Conservation (phyloP, 2,797 vertebrate genomes). For the Hapalemur alaotrensis region DNA sequence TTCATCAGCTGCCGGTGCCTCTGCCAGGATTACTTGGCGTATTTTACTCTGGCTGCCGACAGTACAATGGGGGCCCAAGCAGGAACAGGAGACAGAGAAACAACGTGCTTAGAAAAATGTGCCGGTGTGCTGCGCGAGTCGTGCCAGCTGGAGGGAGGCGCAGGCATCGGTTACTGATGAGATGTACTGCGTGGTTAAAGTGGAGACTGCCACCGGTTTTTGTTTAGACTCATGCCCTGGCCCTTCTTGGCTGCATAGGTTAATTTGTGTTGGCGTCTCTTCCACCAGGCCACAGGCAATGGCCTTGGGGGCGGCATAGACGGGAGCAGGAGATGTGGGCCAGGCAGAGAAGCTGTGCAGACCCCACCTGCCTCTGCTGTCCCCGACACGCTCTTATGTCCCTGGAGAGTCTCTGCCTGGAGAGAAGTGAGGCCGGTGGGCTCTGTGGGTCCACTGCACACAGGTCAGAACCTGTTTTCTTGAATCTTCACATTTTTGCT, state of each 20-base stretch:
- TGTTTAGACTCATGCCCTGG: conserved; percentile 57
- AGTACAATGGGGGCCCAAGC: conserved; percentile 68
- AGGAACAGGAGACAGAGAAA: conserved; percentile 71
- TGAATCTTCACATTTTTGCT: neutral
- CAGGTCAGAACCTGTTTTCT: neutral
- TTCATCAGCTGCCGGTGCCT: conserved; percentile 47
- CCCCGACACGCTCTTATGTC: neutral
- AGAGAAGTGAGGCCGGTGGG: neutral
- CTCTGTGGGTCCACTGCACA: neutral
- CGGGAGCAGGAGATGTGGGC: neutral
- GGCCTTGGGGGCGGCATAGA: neutral
- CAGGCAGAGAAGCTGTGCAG: neutral
- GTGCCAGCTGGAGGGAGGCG: conserved; percentile 75
- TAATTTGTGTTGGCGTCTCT: conserved; percentile 62
- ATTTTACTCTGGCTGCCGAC: conserved; percentile 75
- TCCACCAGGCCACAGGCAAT: neutral
- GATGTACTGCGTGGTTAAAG: conserved; percentile 61
- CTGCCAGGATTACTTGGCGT: conserved; percentile 79
- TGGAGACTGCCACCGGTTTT: conserved; percentile 60
- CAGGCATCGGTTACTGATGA: neutral
- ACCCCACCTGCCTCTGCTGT: neutral
- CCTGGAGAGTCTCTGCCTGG: neutral
- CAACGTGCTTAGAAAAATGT: conserved; percentile 71
- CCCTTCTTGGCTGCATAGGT: conserved; percentile 53
- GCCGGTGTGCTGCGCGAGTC: conserved; percentile 35